These are phyloP conservation scores for Panulirus ornatus DNA, from an alignment of 1,140 invertebrate species.

Conservation along the genomic window DNA sequence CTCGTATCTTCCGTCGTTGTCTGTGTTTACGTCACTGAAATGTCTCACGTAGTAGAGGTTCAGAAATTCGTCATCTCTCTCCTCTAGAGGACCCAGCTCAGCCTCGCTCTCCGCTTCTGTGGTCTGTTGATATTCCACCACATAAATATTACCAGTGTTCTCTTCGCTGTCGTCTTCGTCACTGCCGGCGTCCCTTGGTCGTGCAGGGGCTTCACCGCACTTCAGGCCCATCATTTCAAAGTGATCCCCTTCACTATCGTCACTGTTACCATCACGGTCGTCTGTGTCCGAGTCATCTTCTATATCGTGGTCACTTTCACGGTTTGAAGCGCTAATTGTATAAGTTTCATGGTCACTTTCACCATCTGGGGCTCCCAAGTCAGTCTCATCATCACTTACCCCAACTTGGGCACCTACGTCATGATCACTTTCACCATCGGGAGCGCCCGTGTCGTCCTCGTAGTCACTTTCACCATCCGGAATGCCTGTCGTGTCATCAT, in stretches of 20 bases:
- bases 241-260: not conserved
- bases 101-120: not conserved
- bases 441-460: not conserved
- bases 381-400: not conserved
- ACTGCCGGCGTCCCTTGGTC: no score
- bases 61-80: constrained; percentile 44
- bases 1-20: constrained; percentile 4
- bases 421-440: not conserved
- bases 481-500: not conserved
- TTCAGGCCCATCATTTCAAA: no score
- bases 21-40: constrained; percentile 29
- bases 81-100: no score
- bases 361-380: constrained; percentile 38
- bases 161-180: constrained; percentile 6
- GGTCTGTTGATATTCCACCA: not conserved
- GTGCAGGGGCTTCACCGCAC: no score
- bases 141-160: constrained; percentile 44
- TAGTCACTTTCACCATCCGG: constrained; percentile 17
- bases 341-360: constrained; percentile 46
- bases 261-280: not conserved
- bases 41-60: no score
- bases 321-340: not conserved
- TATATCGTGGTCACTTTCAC: not conserved
- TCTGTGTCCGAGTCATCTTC: not conserved
- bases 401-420: no score